Conservation (phyloP, 2,888 invertebrate genomes). For the Zelleria hepariella region DNA sequence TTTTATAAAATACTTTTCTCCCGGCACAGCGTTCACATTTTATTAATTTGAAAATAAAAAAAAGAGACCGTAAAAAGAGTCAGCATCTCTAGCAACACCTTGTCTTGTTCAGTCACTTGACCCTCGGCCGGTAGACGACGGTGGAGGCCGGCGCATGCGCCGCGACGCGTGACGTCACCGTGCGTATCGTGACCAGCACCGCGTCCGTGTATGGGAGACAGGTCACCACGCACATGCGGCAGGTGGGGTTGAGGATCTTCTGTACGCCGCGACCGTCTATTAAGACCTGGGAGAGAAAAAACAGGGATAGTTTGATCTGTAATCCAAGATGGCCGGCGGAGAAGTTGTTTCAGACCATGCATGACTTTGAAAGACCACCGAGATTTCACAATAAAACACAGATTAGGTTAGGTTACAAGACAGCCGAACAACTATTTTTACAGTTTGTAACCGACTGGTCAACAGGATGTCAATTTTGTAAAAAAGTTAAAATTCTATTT, state of each 20-base stretch:
- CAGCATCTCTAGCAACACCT: no score
- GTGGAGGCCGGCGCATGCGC: background rate
- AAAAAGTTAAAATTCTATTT: no score
- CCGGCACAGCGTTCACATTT: no score
- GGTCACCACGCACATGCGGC: constrained; percentile 34
- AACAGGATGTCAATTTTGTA: background rate
- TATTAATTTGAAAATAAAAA: no score
- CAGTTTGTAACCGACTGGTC: background rate
- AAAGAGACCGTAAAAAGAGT: no score
- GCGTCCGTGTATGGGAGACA: constrained; percentile 31
- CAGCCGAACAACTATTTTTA: background rate
- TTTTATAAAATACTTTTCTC: no score
- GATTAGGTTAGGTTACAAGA: no score
- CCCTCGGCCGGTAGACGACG: background rate
- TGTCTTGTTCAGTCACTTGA: no score
- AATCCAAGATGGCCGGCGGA: no score
- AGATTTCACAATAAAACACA: background rate
- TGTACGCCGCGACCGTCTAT: constrained; percentile 37
- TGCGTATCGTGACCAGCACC: constrained; percentile 32
- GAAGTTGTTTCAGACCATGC: no score
- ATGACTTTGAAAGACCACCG: no score
- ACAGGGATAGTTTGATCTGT: background rate
- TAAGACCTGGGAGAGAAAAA: constrained; percentile 27
- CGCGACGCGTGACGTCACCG: constrained; percentile 16
- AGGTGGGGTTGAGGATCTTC: constrained; percentile 29